Conservation (phyloP, 2,797 vertebrate species). For the Poeciliopsis infans region DNA sequence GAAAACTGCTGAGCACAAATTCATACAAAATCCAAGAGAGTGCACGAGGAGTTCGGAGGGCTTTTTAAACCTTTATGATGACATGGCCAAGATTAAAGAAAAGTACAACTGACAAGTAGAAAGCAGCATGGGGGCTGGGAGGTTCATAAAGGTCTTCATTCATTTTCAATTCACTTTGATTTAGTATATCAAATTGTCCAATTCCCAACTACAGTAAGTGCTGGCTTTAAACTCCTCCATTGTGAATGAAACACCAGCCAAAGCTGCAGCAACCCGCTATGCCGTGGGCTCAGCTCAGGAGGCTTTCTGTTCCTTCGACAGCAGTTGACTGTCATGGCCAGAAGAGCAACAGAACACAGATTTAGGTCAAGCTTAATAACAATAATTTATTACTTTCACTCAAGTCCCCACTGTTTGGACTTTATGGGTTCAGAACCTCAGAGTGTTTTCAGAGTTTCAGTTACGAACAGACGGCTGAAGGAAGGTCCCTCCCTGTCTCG, state of each 20-base stretch:
- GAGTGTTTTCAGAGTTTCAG: slow-evolving; percentile 1
- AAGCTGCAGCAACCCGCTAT: not conserved
- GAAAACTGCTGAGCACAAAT: slow-evolving; percentile 52
- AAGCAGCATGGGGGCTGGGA: not conserved
- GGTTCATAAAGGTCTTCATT: not conserved
- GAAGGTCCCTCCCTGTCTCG: not conserved
- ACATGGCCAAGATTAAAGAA: slow-evolving; percentile 15
- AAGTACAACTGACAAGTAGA: not conserved
- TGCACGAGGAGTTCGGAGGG: slow-evolving; percentile 18
- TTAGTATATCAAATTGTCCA: not conserved
- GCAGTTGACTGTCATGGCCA: not conserved
- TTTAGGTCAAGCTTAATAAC: not conserved
- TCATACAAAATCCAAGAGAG: slow-evolving; percentile 34
- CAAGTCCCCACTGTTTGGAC: not conserved
- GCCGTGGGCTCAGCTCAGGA: not conserved
- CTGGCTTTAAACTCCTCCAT: not conserved
- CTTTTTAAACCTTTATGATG: slow-evolving; percentile 35
- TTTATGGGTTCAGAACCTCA: not conserved
- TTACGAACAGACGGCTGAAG: not conserved
- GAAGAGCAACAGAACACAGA: not conserved
- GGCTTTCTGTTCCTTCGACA: not conserved
- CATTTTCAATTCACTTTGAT: not conserved
- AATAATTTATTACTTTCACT: not conserved
- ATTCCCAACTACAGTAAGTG: not conserved
- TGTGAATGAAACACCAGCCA: not conserved